These are phyloP conservation scores for Bufotes viridis DNA, from an alignment of 2,797 vertebrate genomes.

Conservation along the genomic window DNA sequence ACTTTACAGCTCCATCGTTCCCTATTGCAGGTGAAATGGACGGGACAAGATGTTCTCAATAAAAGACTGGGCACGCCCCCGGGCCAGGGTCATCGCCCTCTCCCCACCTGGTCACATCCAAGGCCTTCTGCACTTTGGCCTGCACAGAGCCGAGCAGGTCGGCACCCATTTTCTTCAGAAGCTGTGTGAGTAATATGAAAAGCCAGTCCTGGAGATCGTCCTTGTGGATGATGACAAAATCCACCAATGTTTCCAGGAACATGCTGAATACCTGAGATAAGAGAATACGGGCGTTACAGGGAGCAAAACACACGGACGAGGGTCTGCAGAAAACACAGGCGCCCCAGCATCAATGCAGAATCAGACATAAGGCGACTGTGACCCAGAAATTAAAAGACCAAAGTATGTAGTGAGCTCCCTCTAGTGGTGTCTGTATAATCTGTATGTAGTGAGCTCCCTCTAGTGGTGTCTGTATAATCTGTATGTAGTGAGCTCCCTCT, in stretches of 20 bases:
- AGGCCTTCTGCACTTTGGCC: slow-evolving; percentile 94
- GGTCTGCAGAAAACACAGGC: slow-evolving; percentile 23
- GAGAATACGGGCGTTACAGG: neutral
- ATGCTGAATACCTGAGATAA: slow-evolving; percentile 92
- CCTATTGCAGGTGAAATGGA: neutral
- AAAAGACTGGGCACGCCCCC: neutral
- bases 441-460: too few species aligned
- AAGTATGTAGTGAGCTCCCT: too few species aligned
- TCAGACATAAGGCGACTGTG: neutral
- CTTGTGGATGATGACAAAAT: slow-evolving; percentile 93
- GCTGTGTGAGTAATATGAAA: slow-evolving; percentile 93
- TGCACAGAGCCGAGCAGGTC: slow-evolving; percentile 95
- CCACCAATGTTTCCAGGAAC: slow-evolving; percentile 97
- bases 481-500: too few species aligned
- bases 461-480: too few species aligned
- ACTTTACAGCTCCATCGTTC: neutral
- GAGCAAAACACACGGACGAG: neutral
- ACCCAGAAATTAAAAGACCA: neutral
- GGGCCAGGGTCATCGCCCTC: neutral
- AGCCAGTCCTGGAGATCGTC: slow-evolving; percentile 97
- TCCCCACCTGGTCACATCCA: slow-evolving; percentile 90
- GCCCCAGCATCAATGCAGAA: neutral
- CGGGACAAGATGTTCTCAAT: slow-evolving; percentile 1
- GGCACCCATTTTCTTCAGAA: slow-evolving; percentile 97
- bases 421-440: too few species aligned